Conservation (phyloP, 2,888 invertebrate species). For the Neoaliturus tenellus region DNA sequence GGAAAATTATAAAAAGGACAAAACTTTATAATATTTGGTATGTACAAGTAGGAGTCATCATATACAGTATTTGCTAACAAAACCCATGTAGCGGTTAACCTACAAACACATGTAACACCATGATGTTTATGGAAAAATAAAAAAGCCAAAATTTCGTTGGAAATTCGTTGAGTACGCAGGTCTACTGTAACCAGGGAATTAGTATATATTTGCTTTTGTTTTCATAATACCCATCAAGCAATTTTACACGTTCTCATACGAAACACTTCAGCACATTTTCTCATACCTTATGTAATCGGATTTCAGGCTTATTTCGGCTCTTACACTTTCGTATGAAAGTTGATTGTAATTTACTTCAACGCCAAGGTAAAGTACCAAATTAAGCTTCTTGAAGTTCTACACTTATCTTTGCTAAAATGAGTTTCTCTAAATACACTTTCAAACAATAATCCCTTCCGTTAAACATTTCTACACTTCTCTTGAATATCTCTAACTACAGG, state of each 20-base stretch:
- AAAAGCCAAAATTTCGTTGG: no score
- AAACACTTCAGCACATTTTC: neutral
- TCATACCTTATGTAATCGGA: neutral
- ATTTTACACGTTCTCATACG: neutral
- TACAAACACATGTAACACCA: no score
- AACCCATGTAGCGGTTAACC: no score
- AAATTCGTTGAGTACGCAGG: no score
- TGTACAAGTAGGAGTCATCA: no score
- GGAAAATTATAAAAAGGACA: no score
- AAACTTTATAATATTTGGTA: no score
- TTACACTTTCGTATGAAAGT: slow-evolving; percentile 5
- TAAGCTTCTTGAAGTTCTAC: neutral
- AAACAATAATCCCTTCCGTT: neutral
- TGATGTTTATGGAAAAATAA: no score
- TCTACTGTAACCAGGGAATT: no score
- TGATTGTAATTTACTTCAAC: neutral
- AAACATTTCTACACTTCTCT: neutral
- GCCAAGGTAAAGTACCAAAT: neutral
- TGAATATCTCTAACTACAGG: no score
- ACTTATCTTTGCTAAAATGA: neutral
- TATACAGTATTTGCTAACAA: no score
- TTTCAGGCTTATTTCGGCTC: neutral
- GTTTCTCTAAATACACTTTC: neutral
- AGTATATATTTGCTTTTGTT: neutral
- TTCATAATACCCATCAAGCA: neutral